Conservation (phyloP, 1,140 invertebrate genomes). For the Cydia pomonella region DNA sequence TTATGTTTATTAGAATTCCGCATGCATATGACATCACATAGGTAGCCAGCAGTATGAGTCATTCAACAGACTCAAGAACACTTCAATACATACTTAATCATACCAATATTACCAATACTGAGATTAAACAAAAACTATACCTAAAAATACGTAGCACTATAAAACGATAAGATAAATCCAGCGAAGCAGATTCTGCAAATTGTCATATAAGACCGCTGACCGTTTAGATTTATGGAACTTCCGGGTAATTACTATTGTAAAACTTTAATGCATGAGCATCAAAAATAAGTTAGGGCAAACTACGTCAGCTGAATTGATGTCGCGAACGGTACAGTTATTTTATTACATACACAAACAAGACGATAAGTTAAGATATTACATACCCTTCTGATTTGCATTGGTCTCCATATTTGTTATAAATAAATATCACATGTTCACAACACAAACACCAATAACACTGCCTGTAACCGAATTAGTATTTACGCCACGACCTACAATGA, state of each 20-base stretch:
- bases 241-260: slow-evolving; percentile 1
- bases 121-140: slow-evolving; percentile 22
- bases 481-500: slow-evolving; percentile 37
- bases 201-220: slow-evolving; percentile 4
- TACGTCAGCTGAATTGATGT: slow-evolving; percentile 67
- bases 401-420: slow-evolving; percentile 67
- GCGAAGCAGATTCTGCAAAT: slow-evolving; percentile 1
- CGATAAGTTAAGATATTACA: slow-evolving; percentile 55
- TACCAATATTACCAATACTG: slow-evolving; percentile 1
- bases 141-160: slow-evolving; percentile 10
- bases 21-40: slow-evolving; percentile 74
- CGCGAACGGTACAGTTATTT: slow-evolving; percentile 69
- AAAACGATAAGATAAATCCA: slow-evolving; percentile 40
- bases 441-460: slow-evolving; percentile 38
- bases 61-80: slow-evolving; percentile 50
- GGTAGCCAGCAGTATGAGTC: slow-evolving; percentile 64
- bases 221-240: neutral
- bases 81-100: slow-evolving; percentile 31
- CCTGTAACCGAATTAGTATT: slow-evolving; percentile 38
- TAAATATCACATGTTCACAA: slow-evolving; percentile 73
- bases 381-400: slow-evolving; percentile 72
- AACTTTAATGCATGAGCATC: slow-evolving; percentile 39
- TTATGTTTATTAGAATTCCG: slow-evolving; percentile 64
- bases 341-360: slow-evolving; percentile 76
- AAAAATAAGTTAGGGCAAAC: slow-evolving; percentile 45